phyloP scores from a whole-genome alignment of 2,113 vertebrate genomes.

The Nothoprocta pentlandii region DNA sequence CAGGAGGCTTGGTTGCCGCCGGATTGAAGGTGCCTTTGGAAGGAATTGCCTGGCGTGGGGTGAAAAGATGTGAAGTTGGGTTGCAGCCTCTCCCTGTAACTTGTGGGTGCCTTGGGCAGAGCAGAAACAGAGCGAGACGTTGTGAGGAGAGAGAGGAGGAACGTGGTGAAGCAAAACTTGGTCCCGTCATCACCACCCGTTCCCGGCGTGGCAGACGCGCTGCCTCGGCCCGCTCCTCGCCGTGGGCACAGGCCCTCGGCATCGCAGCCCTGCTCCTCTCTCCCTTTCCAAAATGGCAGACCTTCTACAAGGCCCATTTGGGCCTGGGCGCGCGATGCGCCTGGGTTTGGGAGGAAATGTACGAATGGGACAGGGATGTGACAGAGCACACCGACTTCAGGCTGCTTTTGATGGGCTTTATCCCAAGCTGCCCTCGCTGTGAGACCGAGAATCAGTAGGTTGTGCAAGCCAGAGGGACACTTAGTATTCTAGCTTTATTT shows the following conservation, averaged over 20 bases:
- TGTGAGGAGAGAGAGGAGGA: background rate
- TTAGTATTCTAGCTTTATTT: background rate
- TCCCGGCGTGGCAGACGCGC: background rate
- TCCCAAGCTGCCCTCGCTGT: rapidly evolving
- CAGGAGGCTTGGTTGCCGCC: background rate
- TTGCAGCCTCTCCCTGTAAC: background rate
- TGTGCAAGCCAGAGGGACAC: background rate
- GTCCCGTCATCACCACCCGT: background rate
- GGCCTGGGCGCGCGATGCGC: background rate
- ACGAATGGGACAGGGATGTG: background rate
- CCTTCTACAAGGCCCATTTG: background rate
- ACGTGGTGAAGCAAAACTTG: constrained; percentile 42
- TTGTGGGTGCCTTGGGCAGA: constrained; percentile 27
- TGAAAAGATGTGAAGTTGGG: constrained; percentile 15
- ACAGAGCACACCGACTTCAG: background rate
- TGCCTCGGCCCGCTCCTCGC: background rate
- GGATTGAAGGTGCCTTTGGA: background rate
- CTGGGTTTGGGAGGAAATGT: background rate
- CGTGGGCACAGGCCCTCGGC: background rate
- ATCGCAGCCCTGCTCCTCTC: background rate
- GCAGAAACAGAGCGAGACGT: background rate
- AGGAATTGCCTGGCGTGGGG: background rate
- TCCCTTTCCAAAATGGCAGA: background rate
- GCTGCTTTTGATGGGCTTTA: background rate
- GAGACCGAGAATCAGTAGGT: background rate